A percentile compares a stretch with the other conserved stretches of the same genome.
phyloP scores from a whole-genome alignment of 2,888 invertebrate species.

The Adelognathus sp. region DNA sequence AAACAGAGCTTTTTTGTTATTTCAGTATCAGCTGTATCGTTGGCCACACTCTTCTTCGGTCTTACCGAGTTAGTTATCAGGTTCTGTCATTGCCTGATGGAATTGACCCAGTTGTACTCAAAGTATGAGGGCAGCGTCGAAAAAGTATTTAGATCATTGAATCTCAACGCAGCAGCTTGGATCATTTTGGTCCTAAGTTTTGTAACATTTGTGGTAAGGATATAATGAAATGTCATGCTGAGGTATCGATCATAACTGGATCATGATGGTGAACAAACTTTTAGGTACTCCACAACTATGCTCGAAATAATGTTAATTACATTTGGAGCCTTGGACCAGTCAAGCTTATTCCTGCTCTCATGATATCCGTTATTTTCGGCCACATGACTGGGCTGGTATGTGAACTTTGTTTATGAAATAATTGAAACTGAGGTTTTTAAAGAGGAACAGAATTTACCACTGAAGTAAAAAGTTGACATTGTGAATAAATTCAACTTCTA shows the following conservation, averaged over 20 bases:
- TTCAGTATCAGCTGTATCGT: slow-evolving; percentile 25
- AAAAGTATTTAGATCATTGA: slow-evolving; percentile 22
- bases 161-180: slow-evolving; percentile 43
- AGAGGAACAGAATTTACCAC: not conserved
- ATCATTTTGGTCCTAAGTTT: slow-evolving; percentile 15
- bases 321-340: slow-evolving; percentile 31
- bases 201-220: slow-evolving; percentile 24
- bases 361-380: slow-evolving; percentile 31
- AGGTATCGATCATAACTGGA: not conserved
- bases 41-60: slow-evolving; percentile 17
- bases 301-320: slow-evolving; percentile 13
- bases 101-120: slow-evolving; percentile 3
- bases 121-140: slow-evolving; percentile 22
- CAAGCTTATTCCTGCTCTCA: slow-evolving; percentile 17
- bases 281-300: slow-evolving; percentile 23
- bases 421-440: not conserved
- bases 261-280: not conserved
- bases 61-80: slow-evolving; percentile 27
- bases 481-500: no score
- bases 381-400: slow-evolving; percentile 39
- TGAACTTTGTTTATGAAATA: not conserved
- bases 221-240: not conserved
- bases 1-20: not conserved
- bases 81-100: slow-evolving; percentile 12
- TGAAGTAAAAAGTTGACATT: no score